Conservation (phyloP, 37 sponge, comb jelly and placozoan genomes). For the Chondrilla cf. caribensis region DNA sequence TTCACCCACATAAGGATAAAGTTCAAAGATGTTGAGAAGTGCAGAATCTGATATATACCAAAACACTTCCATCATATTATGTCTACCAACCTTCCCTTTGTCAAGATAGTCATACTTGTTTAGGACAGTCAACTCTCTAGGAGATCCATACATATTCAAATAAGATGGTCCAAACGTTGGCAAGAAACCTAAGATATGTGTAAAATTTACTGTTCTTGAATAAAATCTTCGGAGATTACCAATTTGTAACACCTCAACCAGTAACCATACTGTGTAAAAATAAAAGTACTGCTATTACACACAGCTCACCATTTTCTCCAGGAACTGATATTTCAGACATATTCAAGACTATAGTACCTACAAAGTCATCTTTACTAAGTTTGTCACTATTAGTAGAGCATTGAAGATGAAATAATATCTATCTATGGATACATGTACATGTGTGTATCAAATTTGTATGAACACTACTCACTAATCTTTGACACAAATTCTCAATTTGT, state of each 20-base stretch:
- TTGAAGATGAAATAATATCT: too few relatives aligned
- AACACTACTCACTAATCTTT: slow-evolving; percentile 43
- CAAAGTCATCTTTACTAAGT: slow-evolving; percentile 44
- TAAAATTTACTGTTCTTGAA: not conserved
- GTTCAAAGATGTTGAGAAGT: too few relatives aligned
- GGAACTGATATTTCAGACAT: slow-evolving; percentile 43
- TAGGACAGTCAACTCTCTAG: slow-evolving; percentile 85
- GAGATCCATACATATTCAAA: slow-evolving; percentile 93
- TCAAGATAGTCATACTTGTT: slow-evolving; percentile 89
- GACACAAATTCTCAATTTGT: slow-evolving; percentile 45
- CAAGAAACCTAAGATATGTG: slow-evolving; percentile 56
- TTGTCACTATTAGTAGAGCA: slow-evolving; percentile 16
- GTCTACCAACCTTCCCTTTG: slow-evolving; percentile 74
- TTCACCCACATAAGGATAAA: too few relatives aligned
- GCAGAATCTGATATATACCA: too few relatives aligned
- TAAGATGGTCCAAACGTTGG: slow-evolving; percentile 96
- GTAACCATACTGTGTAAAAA: too few relatives aligned
- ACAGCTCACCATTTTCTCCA: slow-evolving; percentile 15
- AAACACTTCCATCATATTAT: not conserved
- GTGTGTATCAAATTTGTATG: too few relatives aligned
- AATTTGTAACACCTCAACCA: too few relatives aligned
- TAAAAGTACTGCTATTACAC: too few relatives aligned
- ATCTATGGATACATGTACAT: too few relatives aligned
- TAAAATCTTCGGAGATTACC: not conserved
- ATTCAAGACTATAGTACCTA: slow-evolving; percentile 44